phyloP scores from a whole-genome alignment of 30 jellyfish, hydroid and myxozoan genomes.

The Hydractinia symbiolongicarpus region DNA sequence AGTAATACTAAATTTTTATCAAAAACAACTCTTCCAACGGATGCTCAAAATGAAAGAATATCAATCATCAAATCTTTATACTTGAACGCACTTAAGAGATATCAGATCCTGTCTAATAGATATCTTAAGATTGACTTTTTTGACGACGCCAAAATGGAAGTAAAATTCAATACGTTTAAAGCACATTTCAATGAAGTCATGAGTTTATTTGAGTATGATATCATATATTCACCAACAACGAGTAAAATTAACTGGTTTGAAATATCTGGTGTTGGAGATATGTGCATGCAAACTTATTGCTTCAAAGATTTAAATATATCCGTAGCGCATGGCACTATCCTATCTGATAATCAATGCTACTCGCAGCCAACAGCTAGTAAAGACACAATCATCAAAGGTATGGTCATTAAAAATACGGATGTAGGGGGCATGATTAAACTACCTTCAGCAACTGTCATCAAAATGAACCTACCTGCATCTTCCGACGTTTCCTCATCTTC shows the following conservation, averaged over 20 bases:
- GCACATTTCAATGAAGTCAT: background rate
- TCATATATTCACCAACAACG: background rate
- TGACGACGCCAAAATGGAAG: background rate
- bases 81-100: slow-evolving; percentile 2
- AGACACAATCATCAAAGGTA: no score
- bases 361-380: background rate
- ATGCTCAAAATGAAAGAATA: background rate
- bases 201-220: background rate
- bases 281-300: slow-evolving; percentile 34
- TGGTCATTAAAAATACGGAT: background rate
- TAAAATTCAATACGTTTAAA: background rate
- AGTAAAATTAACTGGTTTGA: background rate
- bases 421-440: background rate
- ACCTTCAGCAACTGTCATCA: background rate
- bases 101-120: background rate
- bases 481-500: background rate
- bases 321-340: background rate
- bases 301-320: slow-evolving; percentile 1
- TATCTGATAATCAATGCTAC: background rate
- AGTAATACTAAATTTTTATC: background rate
- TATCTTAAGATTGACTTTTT: background rate
- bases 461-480: background rate
- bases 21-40: background rate
- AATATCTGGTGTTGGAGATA: slow-evolving; percentile 18
- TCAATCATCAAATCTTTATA: background rate